A percentile compares a stretch with the other conserved stretches of the same genome.
These are phyloP conservation scores for Kryptolebias marmoratus DNA, from an alignment of 2,113 vertebrate genomes.

Conservation along the genomic window DNA sequence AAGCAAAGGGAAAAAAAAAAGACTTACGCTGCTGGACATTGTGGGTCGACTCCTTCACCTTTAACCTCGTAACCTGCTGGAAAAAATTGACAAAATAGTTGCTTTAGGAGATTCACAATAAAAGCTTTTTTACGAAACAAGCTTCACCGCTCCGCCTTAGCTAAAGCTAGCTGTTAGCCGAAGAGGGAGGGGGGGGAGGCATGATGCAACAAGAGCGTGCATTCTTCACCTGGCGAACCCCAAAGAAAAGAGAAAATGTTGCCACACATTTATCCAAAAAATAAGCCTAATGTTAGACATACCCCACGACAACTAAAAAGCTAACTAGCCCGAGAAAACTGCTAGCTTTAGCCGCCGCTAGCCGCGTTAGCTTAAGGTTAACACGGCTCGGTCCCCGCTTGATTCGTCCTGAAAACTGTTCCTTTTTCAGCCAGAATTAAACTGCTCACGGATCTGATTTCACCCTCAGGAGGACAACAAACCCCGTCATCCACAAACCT, in stretches of 20 bases:
- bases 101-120: background rate
- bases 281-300: too few species aligned
- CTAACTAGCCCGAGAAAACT: background rate
- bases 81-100: slow-evolving; percentile 1
- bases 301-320: background rate
- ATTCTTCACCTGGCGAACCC: too few species aligned
- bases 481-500: rapidly evolving
- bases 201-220: slow-evolving; percentile 38
- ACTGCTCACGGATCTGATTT: rapidly evolving
- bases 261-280: too few species aligned
- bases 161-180: too few species aligned
- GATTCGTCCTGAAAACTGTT: slow-evolving; percentile 25
- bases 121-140: background rate
- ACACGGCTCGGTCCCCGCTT: slow-evolving; percentile 22
- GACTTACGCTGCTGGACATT: slow-evolving; percentile 69
- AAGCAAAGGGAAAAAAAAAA: background rate
- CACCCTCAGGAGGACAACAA: rapidly evolving
- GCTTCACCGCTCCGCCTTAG: too few species aligned
- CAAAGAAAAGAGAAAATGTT: too few species aligned
- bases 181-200: background rate
- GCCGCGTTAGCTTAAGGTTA: too few species aligned
- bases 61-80: slow-evolving; percentile 26
- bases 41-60: slow-evolving; percentile 3
- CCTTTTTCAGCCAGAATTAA: background rate
- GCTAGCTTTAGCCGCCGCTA: slow-evolving; percentile 11